These are phyloP conservation scores for Pteria penguin DNA, from an alignment of 2,888 invertebrate species.

Conservation along the genomic window DNA sequence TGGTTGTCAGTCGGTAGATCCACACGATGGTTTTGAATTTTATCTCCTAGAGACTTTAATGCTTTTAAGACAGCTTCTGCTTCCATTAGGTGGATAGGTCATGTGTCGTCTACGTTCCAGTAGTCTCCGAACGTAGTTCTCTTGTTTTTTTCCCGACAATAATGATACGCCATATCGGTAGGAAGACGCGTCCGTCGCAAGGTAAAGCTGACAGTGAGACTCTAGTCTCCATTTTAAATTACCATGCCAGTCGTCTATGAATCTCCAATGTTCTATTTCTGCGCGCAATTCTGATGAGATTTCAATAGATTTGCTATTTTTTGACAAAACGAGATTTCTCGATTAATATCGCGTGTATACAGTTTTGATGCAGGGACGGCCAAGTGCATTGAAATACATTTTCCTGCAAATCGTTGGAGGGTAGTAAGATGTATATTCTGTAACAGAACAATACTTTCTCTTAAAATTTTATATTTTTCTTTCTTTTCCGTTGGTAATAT, in stretches of 20 bases:
- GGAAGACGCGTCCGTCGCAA: conserved; percentile 35
- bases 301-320: conserved; percentile 12
- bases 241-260: conserved; percentile 33
- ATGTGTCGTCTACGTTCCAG: conserved; percentile 15
- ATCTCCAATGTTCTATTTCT: conserved; percentile 38
- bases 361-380: conserved; percentile 29
- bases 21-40: conserved; percentile 11
- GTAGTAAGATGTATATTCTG: background rate
- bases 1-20: conserved; percentile 33
- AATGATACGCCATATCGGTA: conserved; percentile 18
- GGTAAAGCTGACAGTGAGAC: conserved; percentile 2
- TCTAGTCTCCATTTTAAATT: conserved; percentile 24
- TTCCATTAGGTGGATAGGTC: conserved; percentile 34
- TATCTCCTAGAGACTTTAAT: background rate
- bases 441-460: background rate
- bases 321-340: conserved; percentile 21
- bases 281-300: conserved; percentile 6
- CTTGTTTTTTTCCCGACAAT: background rate
- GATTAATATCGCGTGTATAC: conserved; percentile 27
- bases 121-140: conserved; percentile 17
- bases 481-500: background rate
- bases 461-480: background rate
- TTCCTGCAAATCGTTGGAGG: conserved; percentile 33
- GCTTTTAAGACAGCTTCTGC: conserved; percentile 20
- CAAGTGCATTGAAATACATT: conserved; percentile 32